phyloP scores from a whole-genome alignment of 2,888 invertebrate genomes.

The Cynaeus angustus region DNA sequence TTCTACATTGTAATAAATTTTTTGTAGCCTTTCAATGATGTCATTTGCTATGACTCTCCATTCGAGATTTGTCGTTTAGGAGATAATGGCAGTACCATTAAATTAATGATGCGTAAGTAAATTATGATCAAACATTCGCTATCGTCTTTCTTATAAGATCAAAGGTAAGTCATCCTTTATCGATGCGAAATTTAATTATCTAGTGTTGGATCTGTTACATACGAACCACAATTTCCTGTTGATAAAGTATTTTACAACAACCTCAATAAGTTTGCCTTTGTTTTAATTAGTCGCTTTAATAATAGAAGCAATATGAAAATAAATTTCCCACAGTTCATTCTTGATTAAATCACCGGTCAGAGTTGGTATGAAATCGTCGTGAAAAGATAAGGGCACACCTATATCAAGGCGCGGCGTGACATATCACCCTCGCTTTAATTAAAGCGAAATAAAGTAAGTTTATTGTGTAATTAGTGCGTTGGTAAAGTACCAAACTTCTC shows the following conservation, averaged over 20 bases:
- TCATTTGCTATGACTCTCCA: neutral
- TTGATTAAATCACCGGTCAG: slow-evolving; percentile 40
- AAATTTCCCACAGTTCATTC: neutral
- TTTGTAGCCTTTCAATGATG: no score
- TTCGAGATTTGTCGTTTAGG: slow-evolving; percentile 1
- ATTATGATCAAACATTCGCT: slow-evolving; percentile 2
- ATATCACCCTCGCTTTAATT: slow-evolving; percentile 56
- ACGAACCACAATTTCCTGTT: neutral
- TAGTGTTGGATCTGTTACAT: slow-evolving; percentile 12
- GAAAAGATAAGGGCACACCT: slow-evolving; percentile 54
- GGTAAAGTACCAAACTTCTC: slow-evolving; percentile 50
- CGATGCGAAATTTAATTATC: slow-evolving; percentile 25
- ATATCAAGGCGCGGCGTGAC: slow-evolving; percentile 55
- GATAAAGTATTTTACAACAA: slow-evolving; percentile 5
- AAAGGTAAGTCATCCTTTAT: slow-evolving; percentile 24
- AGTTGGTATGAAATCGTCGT: slow-evolving; percentile 48
- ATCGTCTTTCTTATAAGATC: slow-evolving; percentile 20
- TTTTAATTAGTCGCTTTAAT: slow-evolving; percentile 15
- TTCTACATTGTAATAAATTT: no score
- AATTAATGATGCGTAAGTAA: slow-evolving; percentile 12
- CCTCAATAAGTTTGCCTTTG: slow-evolving; percentile 2
- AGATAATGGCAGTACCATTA: slow-evolving; percentile 9
- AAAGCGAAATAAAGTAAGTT: slow-evolving; percentile 58
- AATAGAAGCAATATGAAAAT: neutral
- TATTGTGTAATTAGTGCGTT: slow-evolving; percentile 57